Conservation (phyloP, 2,113 vertebrate genomes). For the Daphoenositta chrysoptera region DNA sequence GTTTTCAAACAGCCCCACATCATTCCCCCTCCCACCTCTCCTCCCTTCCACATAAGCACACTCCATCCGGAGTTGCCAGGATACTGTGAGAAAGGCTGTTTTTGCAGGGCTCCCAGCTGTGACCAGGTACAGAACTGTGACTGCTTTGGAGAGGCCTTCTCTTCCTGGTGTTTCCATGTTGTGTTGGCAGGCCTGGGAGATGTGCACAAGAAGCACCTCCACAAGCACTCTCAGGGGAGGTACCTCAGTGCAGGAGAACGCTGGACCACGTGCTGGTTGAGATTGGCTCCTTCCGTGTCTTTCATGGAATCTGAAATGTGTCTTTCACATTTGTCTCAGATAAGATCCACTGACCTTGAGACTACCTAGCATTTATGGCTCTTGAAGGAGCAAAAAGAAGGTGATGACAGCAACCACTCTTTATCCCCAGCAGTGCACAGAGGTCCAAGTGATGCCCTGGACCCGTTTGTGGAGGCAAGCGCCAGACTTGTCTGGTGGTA, state of each 20-base stretch:
- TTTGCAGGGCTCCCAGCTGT: background rate
- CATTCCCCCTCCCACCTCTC: background rate
- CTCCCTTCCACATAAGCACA: background rate
- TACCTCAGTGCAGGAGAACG: background rate
- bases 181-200: background rate
- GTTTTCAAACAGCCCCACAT: background rate
- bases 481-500: background rate
- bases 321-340: background rate
- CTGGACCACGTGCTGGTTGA: background rate
- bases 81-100: background rate
- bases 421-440: background rate
- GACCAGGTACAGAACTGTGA: background rate
- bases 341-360: background rate
- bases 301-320: background rate
- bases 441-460: background rate
- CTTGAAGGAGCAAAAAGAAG: background rate
- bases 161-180: background rate
- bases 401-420: background rate
- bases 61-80: background rate
- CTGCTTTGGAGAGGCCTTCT: background rate
- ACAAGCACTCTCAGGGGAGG: background rate
- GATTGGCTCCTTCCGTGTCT: background rate
- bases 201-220: background rate
- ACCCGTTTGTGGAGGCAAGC: background rate
- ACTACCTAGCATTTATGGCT: background rate